Base-by-base conservation (phyloP, 2,797 vertebrate species). In the Leucoraja ocellata region DNA sequence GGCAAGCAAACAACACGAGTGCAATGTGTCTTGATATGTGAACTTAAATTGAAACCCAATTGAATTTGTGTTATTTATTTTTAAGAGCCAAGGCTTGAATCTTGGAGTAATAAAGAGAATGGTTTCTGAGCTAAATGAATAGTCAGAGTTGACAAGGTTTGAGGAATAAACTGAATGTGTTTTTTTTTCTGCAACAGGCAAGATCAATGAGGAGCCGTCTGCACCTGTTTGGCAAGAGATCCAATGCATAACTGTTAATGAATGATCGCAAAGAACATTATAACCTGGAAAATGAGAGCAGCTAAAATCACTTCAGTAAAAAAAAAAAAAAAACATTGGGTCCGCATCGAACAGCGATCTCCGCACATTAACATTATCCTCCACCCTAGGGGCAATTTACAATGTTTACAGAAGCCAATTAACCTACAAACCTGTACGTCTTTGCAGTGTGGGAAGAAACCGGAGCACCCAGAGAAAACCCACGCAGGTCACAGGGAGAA, bases 21-120 rank as follows among this genome's bases (percentile, higher is more conserved):
- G n/a, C 84, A 68, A 36, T 74, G 23, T 92, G 65, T 74, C 90
- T 76, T 73, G 90, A 74, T 92, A 74, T 74, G 68, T 92, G 71
- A 54, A 74, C 90, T 92, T 92, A 92, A 92, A 92, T 74, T 1
- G 14, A 46, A 21, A 23, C 68, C 36, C 36, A 68, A 73, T 91
- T 46, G 39, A 74, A 74, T 92, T 28, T 54, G 25, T 76, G 28
- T 91, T 73, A 73, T 91, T 91, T 91, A 23, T 90, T 74, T 86
- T 54, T 92, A 46, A 76, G 73, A 23, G 73, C 39, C 36, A 74
- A 25, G 11, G 10, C 32, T 73, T 92, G 71, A 92, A 74, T 68
- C 68, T 54, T 73, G 28, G 71, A 14, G 68, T 76, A 73, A 54
- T 39, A 74, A 73, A 92, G 68, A 92, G 23, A 92, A 39, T 36